Base-by-base conservation (phyloP, 2,113 vertebrate species). In the Atractosteus spatula region DNA sequence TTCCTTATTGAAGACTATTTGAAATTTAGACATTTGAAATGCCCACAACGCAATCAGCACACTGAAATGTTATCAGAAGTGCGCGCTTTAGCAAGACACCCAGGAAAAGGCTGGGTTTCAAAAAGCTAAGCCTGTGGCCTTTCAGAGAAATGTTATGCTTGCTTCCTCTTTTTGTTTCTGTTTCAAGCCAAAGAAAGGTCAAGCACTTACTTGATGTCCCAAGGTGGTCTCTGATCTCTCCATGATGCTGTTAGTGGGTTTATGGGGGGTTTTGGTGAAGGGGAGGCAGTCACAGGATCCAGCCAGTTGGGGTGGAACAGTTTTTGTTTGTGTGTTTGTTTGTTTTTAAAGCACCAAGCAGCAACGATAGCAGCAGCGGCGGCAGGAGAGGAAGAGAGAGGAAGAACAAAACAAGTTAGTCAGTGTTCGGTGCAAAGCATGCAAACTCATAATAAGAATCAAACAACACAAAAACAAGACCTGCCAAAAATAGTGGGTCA, bases 151-250 rank as follows among this genome's bases (percentile, higher is more conserved):
- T 64, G 62, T 64, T 64, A 29, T 41, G 62, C 17, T 42, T 41
- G 56, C 56, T 64, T 64, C 41, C 62, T 64, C 2, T 17, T 16
- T 64, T 41, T 1, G 17, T 64, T 64, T 16, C 17, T 29, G 62
- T 64, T 64, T 64, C 13, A 41, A 29, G 62, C 41, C 14, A 59
- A 2, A 8, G 72, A 56, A 76, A 80, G 70, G 69, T 69, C 57
- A 82, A 71, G 81, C 71, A 93, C 93, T 95, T 94, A 96, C 94
- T 91, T 94, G 93, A 85, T 74, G 81, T 77, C 85, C 85, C 88
- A 80, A 89, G 89, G 79, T 83, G 85, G 84, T 95, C 94, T 91
- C 86, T 94, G 88, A 82, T 89, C 83, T 94, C 94, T 88, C 88
- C 91, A 89, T 93, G 89, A 79, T 88, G 90, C 94, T 95, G 88